Evolutionary conservation across 2,797 vertebrate genomes (phyloP).

Genomic region (Petrocephalus schoutedeni): DNA sequence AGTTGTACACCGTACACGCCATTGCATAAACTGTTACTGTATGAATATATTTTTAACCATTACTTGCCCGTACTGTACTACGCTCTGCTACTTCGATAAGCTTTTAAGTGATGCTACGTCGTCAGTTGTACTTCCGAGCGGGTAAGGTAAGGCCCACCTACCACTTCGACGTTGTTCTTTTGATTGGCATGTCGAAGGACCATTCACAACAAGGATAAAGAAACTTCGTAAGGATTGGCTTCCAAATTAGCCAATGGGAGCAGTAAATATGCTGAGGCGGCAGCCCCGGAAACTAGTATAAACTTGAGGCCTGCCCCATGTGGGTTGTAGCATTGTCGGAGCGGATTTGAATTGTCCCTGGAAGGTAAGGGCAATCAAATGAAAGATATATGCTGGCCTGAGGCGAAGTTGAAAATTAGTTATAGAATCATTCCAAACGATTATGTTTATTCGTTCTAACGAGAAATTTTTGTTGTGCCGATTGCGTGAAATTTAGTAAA

Average conservation of each 20-base stretch:
- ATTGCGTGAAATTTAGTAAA: background rate
- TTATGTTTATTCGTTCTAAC: background rate
- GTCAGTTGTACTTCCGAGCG: constrained; percentile 20
- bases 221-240: background rate
- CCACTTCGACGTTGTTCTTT: background rate
- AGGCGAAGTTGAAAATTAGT: background rate
- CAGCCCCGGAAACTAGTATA: constrained; percentile 53
- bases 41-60: too few species aligned
- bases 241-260: constrained; percentile 45
- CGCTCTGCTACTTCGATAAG: background rate
- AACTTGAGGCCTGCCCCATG: constrained; percentile 63
- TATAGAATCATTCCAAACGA: background rate
- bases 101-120: background rate
- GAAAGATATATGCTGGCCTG: background rate
- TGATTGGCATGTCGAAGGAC: background rate
- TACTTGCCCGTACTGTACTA: background rate
- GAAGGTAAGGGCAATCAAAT: constrained; percentile 42
- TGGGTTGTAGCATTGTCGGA: constrained; percentile 44
- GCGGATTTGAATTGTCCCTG: constrained; percentile 23
- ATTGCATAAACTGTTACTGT: background rate
- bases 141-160: background rate
- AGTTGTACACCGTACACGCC: background rate
- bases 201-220: background rate
- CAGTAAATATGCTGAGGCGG: constrained; percentile 30
- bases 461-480: background rate